Conservation (phyloP, 2,888 invertebrate species). For the Orthosia gracilis region DNA sequence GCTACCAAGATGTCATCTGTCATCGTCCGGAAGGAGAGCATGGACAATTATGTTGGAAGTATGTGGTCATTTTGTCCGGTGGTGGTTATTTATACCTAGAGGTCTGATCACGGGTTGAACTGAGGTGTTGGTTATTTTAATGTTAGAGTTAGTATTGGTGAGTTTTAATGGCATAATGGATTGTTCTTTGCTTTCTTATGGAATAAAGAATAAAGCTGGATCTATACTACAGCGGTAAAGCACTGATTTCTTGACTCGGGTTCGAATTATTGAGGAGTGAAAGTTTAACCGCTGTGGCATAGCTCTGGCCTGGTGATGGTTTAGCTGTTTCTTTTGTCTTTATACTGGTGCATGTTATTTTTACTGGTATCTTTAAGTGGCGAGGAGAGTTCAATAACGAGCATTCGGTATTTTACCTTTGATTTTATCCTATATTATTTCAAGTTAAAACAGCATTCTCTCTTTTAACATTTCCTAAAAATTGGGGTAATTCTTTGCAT, state of each 20-base stretch:
- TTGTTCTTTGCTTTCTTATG: constrained; percentile 12
- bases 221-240: constrained; percentile 5
- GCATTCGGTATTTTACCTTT: neutral
- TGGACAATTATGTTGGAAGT: constrained; percentile 97
- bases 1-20: constrained; percentile 96
- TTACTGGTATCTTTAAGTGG: neutral
- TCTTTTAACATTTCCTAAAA: neutral
- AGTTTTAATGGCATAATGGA: neutral
- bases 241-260: neutral
- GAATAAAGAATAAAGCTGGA: constrained; percentile 11
- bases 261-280: neutral
- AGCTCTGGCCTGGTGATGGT: constrained; percentile 7
- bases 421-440: neutral
- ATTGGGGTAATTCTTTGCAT: neutral
- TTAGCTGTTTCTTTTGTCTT: neutral
- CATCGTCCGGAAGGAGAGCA: constrained; percentile 95
- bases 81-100: constrained; percentile 52
- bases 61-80: constrained; percentile 84
- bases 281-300: constrained; percentile 6
- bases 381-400: neutral
- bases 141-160: constrained; percentile 15
- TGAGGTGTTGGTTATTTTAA: constrained; percentile 33
- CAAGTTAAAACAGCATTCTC: neutral
- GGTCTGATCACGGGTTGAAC: constrained; percentile 39
- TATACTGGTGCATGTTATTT: constrained; percentile 21